Base-by-base conservation (phyloP, 2,113 vertebrate species). In the Calidris pygmaea region DNA sequence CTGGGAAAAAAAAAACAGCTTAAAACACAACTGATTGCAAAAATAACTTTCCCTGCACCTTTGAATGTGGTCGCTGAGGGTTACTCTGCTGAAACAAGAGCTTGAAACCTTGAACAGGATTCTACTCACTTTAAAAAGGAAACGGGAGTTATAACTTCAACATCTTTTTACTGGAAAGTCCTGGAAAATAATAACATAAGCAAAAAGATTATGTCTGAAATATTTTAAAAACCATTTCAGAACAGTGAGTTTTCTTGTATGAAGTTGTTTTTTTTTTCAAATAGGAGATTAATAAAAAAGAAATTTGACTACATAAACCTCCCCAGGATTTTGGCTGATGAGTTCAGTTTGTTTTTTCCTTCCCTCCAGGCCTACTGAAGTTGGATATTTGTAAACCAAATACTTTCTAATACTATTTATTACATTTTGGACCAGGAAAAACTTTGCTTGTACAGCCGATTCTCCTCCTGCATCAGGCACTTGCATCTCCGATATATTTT, bases 401-500 rank as follows among this genome's bases (percentile, higher is more conserved):
- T 8, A 3, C 26, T 78, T 60, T 56, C 2, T 2, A 12, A 47
- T 4, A 34, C 9, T 35, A n/a, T 52, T 74, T 66, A 47, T 53
- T 65, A 24, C 19, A 14, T 37, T 62, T 55, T 12, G 13, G 39
- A 16, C 21, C 39, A 55, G 4, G 11, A 39, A 90, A 90, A 63
- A 7, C 12, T 48, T 22, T 0, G 1, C 26, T 53, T 29, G 10
- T 30, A 15, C 4, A 22, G 41, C 12, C 63, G 18, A 30, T 59
- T 67, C 48, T 67, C 41, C 58, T 43, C 16, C 37, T 37, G 74
- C 12, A 29, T 8, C 12, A 37, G 19, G 12, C 9, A 47, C 19
- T 12, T 17, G 10, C 22, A 39, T 17, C 18, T 45, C 50, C 1
- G 1, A 34, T 6, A 15, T 2, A 2, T 30, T 65, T 55, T 32